Evolutionary conservation across 2,113 vertebrate genomes (phyloP).

Genomic region (Ceyx margarethae): DNA sequence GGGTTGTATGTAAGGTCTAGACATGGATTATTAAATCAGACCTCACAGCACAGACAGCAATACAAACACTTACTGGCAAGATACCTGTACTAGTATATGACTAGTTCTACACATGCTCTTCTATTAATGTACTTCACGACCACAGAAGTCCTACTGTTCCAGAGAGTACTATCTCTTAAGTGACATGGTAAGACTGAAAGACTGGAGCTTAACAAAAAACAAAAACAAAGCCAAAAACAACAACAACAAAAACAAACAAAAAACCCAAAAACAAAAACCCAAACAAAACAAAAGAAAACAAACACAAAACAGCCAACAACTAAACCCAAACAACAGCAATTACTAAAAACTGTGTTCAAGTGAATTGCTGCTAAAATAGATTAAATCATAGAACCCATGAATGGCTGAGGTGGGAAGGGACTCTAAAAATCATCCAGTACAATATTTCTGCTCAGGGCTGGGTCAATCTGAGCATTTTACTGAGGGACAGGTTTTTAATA

Average conservation of each 20-base stretch:
- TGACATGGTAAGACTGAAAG: not conserved
- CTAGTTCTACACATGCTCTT: not conserved
- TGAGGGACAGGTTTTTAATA: not conserved
- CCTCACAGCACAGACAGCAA: not conserved
- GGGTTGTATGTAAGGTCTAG: not conserved
- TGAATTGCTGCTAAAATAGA: not conserved
- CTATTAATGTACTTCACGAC: too few species aligned
- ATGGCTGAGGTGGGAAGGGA: not conserved
- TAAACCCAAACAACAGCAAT: too few species aligned
- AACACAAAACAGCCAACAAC: too few species aligned
- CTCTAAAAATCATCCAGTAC: not conserved
- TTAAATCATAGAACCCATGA: not conserved
- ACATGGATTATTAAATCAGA: not conserved
- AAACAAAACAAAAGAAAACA: too few species aligned
- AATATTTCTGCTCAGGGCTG: not conserved
- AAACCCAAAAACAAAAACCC: too few species aligned
- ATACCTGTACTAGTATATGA: not conserved
- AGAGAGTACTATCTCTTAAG: not conserved
- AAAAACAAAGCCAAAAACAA: not conserved
- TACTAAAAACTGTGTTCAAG: not conserved
- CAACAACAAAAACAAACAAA: not conserved
- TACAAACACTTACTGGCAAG: not conserved
- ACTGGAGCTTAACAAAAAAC: not conserved
- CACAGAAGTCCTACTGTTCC: not conserved
- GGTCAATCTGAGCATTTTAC: not conserved